phyloP scores from a whole-genome alignment of 2,113 vertebrate species.

The Apodemus sylvaticus region DNA sequence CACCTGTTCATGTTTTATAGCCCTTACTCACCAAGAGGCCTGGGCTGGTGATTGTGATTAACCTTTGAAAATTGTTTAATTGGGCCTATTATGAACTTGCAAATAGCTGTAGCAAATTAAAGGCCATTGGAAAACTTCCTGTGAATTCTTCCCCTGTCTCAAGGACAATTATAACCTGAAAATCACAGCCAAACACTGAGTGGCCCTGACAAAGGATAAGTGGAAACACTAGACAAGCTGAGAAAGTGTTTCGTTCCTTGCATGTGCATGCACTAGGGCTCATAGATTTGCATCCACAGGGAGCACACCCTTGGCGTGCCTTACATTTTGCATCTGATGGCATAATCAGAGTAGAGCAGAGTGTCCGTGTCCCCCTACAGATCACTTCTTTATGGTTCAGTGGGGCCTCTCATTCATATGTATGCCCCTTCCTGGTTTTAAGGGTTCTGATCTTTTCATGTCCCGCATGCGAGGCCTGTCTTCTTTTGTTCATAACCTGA shows the following conservation, averaged over 20 bases:
- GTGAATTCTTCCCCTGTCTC: constrained; percentile 38
- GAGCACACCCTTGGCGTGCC: not conserved
- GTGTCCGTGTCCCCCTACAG: not conserved
- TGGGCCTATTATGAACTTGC: constrained; percentile 1
- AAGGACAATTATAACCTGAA: constrained; percentile 33
- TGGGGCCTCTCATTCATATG: not conserved
- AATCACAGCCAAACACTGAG: not conserved
- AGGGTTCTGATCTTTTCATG: not conserved
- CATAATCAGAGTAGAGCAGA: not conserved
- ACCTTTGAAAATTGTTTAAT: constrained; percentile 56
- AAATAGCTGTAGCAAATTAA: constrained; percentile 47
- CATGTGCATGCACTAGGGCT: fast-evolving
- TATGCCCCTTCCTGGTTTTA: not conserved
- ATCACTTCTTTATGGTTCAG: not conserved
- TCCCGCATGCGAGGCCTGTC: not conserved
- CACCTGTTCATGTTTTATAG: not conserved
- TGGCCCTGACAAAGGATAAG: constrained; percentile 14
- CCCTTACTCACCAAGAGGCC: not conserved
- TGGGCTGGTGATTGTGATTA: constrained; percentile 30
- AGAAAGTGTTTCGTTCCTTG: constrained; percentile 3
- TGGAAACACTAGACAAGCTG: not conserved
- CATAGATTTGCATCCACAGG: not conserved
- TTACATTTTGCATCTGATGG: not conserved
- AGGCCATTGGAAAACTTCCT: constrained; percentile 16
- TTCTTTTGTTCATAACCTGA: not conserved